Base-by-base conservation (phyloP, 2,797 vertebrate genomes). In the Gobionotothen gibberifrons region DNA sequence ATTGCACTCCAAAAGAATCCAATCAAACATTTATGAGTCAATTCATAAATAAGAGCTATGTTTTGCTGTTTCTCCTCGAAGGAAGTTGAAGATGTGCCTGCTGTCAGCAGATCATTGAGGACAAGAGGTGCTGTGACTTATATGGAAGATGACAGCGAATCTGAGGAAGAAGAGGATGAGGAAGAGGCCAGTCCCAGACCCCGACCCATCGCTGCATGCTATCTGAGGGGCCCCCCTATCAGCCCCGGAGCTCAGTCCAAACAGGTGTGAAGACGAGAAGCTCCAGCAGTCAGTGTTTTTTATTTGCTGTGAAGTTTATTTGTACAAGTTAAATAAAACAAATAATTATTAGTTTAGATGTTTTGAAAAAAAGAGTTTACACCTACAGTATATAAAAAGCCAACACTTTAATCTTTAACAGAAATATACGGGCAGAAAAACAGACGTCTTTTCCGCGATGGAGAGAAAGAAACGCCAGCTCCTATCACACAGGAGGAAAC, bases 141-240 rank as follows among this genome's bases (percentile, higher is more conserved):
- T 57, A 19, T 52, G 2, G 85, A 84, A 5, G 69, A 80, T 0
- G 47, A 76, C 10, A 69, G 82, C 12, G 81, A 46, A 3, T 9
- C 29, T 0, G 46, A 83, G 2, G 82, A 87, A 2, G 82, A 79
- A 3, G 78, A 79, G 2, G 55, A 76, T 1, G 63, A 72, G 0
- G 71, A 77, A 10, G 40, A 53, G 0, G 17, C 11, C 16, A 60
- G 56, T 76, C 43, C 79, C 65, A 85, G 63, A 71, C 46, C 79
- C 65, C 85, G 62, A 72, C 72, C 78, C 8, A 82, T 88, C 17
- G 13, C 59, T 53, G 56, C 71, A 2, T n/a, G 79, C 29, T 75
- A 91, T 26, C 64, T 85, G 46, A 82, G 89, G 66, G 85, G 87
- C 21, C 91, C 92, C 15, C 90, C 86, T 0, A 69, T 71, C 1